Percentiles rank a stretch among this genome's conserved stretches.
phyloP scores from a whole-genome alignment of 2,888 invertebrate genomes.

The Erynnis tages region DNA sequence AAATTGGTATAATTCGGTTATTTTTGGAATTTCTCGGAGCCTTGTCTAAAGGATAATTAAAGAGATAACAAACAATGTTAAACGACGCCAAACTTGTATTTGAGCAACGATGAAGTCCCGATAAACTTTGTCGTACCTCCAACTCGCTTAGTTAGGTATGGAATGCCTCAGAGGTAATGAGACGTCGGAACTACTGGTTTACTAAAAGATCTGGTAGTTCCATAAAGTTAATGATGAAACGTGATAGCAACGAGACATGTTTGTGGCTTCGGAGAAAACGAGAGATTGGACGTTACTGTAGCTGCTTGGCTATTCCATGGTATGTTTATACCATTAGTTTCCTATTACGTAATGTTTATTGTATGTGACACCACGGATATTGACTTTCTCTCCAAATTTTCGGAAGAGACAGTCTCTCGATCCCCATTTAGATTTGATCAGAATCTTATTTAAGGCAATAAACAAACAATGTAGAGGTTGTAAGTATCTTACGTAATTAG shows the following conservation, averaged over 20 bases:
- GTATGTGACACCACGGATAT: too few relatives aligned
- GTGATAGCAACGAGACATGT: constrained; percentile 33
- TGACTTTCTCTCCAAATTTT: too few relatives aligned
- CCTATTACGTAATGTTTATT: too few relatives aligned
- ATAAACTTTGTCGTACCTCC: constrained; percentile 1
- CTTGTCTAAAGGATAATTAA: neutral
- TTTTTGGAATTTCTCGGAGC: neutral
- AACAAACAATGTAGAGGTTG: too few relatives aligned
- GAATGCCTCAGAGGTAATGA: constrained; percentile 8
- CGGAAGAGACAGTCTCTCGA: too few relatives aligned
- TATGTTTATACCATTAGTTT: too few relatives aligned
- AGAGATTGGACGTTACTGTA: too few relatives aligned
- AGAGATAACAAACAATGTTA: constrained; percentile 2
- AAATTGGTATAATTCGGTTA: too few relatives aligned
- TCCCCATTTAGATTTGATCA: too few relatives aligned
- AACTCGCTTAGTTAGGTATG: neutral
- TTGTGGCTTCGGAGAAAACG: constrained; percentile 18
- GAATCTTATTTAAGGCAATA: too few relatives aligned
- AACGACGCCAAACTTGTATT: neutral
- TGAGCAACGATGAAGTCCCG: constrained; percentile 1
- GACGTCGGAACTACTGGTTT: constrained; percentile 10
- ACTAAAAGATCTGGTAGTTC: constrained; percentile 17
- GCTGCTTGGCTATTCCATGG: too few relatives aligned
- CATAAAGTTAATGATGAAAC: constrained; percentile 36
- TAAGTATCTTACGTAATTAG: too few relatives aligned